Conservation (phyloP, 2,113 vertebrate genomes). For the Dinomys branickii region DNA sequence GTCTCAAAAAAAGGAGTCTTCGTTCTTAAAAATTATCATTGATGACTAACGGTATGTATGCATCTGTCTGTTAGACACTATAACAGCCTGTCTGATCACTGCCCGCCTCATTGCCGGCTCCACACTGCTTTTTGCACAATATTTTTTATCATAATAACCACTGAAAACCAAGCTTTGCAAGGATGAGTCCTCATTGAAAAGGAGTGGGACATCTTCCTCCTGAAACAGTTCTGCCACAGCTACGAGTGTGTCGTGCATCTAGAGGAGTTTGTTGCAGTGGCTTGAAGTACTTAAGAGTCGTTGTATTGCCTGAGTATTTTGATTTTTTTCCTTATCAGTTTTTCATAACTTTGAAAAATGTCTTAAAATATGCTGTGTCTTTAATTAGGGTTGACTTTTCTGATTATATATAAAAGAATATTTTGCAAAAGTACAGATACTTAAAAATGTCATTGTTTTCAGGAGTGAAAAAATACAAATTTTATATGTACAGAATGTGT, state of each 20-base stretch:
- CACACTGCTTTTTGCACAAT: neutral
- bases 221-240: neutral
- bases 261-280: neutral
- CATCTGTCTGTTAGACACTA: neutral
- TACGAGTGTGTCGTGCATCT: neutral
- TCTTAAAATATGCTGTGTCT: neutral
- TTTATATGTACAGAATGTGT: neutral
- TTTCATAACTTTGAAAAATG: neutral
- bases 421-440: conserved; percentile 36
- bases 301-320: neutral
- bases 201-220: neutral
- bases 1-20: neutral
- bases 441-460: neutral
- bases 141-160: neutral
- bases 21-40: neutral
- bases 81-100: neutral
- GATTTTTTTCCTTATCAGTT: neutral
- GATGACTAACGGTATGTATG: neutral
- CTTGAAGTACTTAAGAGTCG: neutral
- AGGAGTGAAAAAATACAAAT: neutral
- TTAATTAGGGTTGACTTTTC: neutral
- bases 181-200: neutral
- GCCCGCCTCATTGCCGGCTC: neutral
- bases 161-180: neutral
- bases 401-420: conserved; percentile 26